A percentile compares a stretch with the other conserved stretches of the same genome.
These are phyloP conservation scores for Eristalis intricaria DNA, from an alignment of 2,888 invertebrate genomes.

Conservation along the genomic window DNA sequence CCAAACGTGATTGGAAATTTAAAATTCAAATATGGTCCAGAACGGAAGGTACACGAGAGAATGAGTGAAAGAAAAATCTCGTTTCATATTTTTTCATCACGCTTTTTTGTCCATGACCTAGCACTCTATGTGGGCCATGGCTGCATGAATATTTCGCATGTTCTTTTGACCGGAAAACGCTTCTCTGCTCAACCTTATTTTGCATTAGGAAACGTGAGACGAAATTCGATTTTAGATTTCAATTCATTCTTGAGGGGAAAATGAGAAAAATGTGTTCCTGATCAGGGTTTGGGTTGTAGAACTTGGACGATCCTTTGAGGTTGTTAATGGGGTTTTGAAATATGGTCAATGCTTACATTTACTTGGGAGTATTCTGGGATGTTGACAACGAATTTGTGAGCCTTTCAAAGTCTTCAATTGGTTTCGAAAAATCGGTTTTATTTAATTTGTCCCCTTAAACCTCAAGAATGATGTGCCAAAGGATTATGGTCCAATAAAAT, in stretches of 20 bases:
- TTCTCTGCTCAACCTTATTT: background rate
- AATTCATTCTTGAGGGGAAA: background rate
- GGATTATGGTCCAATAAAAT: too few species aligned
- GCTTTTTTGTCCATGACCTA: constrained; percentile 51
- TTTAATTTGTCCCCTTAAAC: too few species aligned
- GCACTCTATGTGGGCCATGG: constrained; percentile 34
- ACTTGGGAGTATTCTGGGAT: background rate
- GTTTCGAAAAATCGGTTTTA: too few species aligned
- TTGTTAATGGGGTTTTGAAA: background rate
- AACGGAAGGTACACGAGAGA: constrained; percentile 6
- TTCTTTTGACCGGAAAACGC: background rate
- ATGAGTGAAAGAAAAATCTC: background rate
- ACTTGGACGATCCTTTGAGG: background rate
- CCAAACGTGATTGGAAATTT: constrained; percentile 66
- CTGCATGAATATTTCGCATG: constrained; percentile 26
- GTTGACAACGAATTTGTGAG: too few species aligned
- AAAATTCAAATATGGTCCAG: constrained; percentile 61
- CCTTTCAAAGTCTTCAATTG: too few species aligned
- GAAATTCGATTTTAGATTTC: background rate
- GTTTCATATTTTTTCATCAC: constrained; percentile 18
- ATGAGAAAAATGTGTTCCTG: background rate
- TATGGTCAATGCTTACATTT: background rate
- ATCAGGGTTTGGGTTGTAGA: background rate
- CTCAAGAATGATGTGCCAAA: too few species aligned
- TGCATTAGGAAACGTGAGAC: background rate